Conservation (phyloP, 2,888 invertebrate genomes). For the Agrochola lota region DNA sequence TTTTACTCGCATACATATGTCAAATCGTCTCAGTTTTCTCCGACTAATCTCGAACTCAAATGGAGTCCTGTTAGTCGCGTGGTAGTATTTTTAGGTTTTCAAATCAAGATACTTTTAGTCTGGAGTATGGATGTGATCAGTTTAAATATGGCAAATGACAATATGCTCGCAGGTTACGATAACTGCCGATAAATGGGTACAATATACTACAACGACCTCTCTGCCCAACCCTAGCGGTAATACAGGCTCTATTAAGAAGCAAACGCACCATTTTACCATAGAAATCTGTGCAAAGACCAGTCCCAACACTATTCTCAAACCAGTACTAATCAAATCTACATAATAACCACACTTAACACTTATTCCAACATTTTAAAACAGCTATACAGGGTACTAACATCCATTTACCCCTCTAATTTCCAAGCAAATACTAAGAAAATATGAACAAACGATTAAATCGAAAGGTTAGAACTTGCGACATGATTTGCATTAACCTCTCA, state of each 20-base stretch:
- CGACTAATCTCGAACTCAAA: too few relatives aligned
- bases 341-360: neutral
- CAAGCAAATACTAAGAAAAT: neutral
- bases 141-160: too few relatives aligned
- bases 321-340: slow-evolving; percentile 23
- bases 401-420: slow-evolving; percentile 19
- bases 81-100: too few relatives aligned
- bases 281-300: neutral
- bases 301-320: neutral
- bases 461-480: slow-evolving; percentile 37
- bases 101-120: too few relatives aligned
- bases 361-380: neutral
- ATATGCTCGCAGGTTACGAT: too few relatives aligned
- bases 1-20: too few relatives aligned
- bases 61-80: too few relatives aligned
- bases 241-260: too few relatives aligned
- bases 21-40: too few relatives aligned
- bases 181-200: neutral
- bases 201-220: neutral
- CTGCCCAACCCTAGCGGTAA: neutral
- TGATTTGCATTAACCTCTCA: slow-evolving; percentile 44
- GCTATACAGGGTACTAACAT: neutral
- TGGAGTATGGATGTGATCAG: too few relatives aligned
- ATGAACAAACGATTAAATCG: neutral
- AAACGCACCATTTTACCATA: slow-evolving; percentile 1